These are phyloP conservation scores for Marisa cornuarietis DNA, from an alignment of 1,140 invertebrate genomes.

Conservation along the genomic window DNA sequence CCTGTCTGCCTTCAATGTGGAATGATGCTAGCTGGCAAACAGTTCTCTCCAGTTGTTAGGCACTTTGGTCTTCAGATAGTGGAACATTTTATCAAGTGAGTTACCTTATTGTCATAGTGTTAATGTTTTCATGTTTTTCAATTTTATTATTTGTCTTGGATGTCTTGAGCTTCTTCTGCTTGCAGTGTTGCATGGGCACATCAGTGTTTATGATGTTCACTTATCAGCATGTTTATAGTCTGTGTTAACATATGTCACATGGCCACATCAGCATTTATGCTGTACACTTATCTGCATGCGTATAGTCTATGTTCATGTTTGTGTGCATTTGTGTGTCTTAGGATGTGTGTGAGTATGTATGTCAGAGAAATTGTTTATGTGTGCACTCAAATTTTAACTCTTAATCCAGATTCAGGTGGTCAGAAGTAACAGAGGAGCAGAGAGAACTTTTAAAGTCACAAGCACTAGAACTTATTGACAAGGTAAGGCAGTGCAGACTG, in stretches of 20 bases:
- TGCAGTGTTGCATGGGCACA: too few relatives aligned
- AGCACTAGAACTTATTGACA: constrained; percentile 48
- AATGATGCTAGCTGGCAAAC: constrained; percentile 76
- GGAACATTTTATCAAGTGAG: constrained; percentile 87
- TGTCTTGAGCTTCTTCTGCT: too few relatives aligned
- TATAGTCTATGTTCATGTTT: too few relatives aligned
- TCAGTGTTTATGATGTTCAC: too few relatives aligned
- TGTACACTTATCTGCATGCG: too few relatives aligned
- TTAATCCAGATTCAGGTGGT: constrained; percentile 76
- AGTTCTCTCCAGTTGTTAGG: constrained; percentile 79
- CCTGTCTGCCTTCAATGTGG: constrained; percentile 87
- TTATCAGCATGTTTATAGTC: too few relatives aligned
- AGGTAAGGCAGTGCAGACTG: constrained; percentile 37
- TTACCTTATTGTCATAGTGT: constrained; percentile 12
- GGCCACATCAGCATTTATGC: too few relatives aligned
- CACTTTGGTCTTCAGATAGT: constrained; percentile 90
- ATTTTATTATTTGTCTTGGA: background rate
- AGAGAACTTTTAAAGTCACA: constrained; percentile 83
- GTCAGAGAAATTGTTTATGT: too few relatives aligned
- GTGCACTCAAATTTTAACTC: constrained; percentile 11
- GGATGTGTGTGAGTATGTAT: too few relatives aligned
- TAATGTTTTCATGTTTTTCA: background rate
- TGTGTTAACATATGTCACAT: too few relatives aligned
- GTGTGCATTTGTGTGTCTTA: too few relatives aligned
- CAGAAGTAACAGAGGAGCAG: constrained; percentile 83